Evolutionary conservation across 2,113 vertebrate species (phyloP).

Genomic region (Mandrillus leucophaeus): DNA sequence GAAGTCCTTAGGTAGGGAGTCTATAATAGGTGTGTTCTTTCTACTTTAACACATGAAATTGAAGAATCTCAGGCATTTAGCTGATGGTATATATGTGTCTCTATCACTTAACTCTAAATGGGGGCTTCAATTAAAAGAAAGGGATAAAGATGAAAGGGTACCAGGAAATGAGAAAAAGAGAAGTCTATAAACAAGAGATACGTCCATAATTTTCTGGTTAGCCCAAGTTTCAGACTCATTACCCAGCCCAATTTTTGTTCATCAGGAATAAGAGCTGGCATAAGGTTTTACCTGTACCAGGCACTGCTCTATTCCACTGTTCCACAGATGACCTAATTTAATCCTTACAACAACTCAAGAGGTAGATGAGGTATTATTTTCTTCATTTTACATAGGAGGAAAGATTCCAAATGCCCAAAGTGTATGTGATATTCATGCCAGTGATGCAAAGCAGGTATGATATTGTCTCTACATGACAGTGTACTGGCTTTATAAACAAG

Average conservation of each 20-base stretch:
- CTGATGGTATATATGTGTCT: neutral
- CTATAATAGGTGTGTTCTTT: neutral
- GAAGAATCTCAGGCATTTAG: neutral
- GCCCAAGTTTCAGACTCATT: neutral
- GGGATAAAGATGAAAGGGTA: neutral
- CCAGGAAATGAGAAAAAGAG: neutral
- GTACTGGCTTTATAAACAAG: neutral
- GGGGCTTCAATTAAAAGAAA: neutral
- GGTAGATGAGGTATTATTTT: neutral
- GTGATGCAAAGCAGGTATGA: neutral
- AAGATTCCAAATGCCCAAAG: neutral
- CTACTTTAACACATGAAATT: neutral
- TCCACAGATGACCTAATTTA: neutral
- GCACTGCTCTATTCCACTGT: neutral
- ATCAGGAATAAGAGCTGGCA: neutral
- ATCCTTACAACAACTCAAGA: neutral
- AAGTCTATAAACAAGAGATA: neutral
- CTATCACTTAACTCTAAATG: neutral
- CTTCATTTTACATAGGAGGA: neutral
- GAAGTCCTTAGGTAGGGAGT: neutral
- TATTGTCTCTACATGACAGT: neutral
- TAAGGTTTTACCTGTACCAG: neutral
- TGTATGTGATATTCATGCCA: neutral
- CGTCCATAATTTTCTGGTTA: neutral
- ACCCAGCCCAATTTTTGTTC: neutral